phyloP scores from a whole-genome alignment of 2,888 invertebrate species.

The Parthenolecanium corni region DNA sequence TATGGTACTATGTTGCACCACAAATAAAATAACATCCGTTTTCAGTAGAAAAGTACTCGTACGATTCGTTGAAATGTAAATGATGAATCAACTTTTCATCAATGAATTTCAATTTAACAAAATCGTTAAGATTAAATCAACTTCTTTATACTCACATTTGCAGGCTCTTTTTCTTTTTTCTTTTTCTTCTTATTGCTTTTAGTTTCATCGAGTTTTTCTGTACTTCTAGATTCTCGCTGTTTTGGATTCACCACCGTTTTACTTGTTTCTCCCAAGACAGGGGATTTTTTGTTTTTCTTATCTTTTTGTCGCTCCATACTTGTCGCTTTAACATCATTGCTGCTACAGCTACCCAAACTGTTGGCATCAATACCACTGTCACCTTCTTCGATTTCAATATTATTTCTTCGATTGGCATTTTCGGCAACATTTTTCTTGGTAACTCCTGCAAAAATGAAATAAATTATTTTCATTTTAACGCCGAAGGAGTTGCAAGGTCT shows the following conservation, averaged over 20 bases:
- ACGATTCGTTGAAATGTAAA: no score
- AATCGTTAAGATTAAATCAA: no score
- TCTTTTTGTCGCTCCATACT: conserved; percentile 41
- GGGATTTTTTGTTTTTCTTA: conserved; percentile 50
- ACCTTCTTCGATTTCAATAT: conserved; percentile 64
- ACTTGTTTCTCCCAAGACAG: neutral
- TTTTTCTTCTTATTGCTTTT: conserved; percentile 6
- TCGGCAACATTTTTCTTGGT: neutral
- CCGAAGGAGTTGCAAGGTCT: no score
- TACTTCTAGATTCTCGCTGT: conserved; percentile 3
- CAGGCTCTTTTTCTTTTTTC: neutral
- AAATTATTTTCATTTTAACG: no score
- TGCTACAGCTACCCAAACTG: conserved; percentile 78
- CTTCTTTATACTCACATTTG: neutral
- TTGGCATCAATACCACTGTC: conserved; percentile 83
- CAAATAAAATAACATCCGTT: no score
- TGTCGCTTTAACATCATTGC: conserved; percentile 59
- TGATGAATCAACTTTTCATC: no score
- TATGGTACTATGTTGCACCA: no score
- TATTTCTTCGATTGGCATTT: conserved; percentile 1
- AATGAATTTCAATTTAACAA: no score
- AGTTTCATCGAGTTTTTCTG: conserved; percentile 5
- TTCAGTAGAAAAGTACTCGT: no score
- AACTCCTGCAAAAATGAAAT: neutral
- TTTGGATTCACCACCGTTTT: neutral